phyloP scores from a whole-genome alignment of 2,113 vertebrate species.

The Lampris incognitus region DNA sequence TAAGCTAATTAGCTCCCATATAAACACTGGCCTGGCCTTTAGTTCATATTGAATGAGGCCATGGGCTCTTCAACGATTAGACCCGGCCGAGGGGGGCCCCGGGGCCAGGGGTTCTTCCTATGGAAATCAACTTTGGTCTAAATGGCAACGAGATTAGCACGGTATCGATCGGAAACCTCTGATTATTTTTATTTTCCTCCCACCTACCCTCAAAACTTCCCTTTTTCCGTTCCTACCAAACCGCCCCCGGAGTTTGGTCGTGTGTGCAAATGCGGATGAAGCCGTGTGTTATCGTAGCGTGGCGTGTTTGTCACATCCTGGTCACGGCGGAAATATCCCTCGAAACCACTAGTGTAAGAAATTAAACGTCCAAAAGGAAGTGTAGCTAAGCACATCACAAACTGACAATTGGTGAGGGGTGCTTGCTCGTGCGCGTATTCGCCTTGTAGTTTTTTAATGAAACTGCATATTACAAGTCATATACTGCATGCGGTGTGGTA shows the following conservation, averaged over 20 bases:
- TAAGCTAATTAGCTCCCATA: conserved; percentile 72
- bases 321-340: neutral
- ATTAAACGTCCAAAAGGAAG: neutral
- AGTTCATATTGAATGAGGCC: conserved; percentile 63
- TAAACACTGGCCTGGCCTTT: conserved; percentile 67
- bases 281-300: neutral
- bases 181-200: conserved; percentile 29
- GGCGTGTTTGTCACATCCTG: conserved; percentile 1
- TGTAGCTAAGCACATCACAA: neutral
- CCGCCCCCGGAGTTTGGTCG: conserved; percentile 6
- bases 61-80: conserved; percentile 56
- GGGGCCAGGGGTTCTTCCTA: conserved; percentile 53
- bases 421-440: neutral
- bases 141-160: conserved; percentile 73
- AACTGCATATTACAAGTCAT: neutral
- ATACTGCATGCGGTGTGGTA: neutral
- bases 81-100: conserved; percentile 20
- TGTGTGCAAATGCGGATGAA: conserved; percentile 34
- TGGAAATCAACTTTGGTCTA: conserved; percentile 70
- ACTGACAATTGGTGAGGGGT: neutral
- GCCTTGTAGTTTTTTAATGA: neutral
- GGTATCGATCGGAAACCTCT: conserved; percentile 39
- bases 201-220: conserved; percentile 1
- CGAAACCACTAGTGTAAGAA: neutral
- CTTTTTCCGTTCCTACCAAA: neutral